These are phyloP conservation scores for Steinernema scapterisci DNA, from an alignment of 2,888 invertebrate species.

Conservation along the genomic window DNA sequence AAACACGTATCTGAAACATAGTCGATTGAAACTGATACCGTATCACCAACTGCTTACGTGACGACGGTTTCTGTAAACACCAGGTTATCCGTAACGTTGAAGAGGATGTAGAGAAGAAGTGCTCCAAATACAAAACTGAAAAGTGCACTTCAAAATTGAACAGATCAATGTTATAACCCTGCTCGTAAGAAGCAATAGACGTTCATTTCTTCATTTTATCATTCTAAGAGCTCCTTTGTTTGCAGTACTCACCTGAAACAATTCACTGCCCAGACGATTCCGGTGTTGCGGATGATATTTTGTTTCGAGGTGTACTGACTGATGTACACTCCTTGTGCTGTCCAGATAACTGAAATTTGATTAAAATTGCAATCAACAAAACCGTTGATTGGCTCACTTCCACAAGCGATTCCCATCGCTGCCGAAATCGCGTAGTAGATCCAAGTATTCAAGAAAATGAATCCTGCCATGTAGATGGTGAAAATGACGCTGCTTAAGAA, in stretches of 20 bases:
- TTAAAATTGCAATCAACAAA: no score
- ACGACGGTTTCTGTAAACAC: conserved; percentile 13
- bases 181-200: no score
- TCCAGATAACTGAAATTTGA: conserved; percentile 10
- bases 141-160: background rate
- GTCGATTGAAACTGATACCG: background rate
- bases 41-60: background rate
- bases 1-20: background rate
- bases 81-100: conserved; percentile 11
- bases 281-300: conserved; percentile 9
- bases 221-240: no score
- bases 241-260: background rate
- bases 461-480: conserved; percentile 12
- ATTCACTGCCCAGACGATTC: conserved; percentile 21
- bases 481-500: conserved; percentile 22
- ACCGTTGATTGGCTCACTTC: background rate
- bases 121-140: conserved; percentile 19
- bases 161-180: no score
- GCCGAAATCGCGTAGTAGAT: conserved; percentile 1
- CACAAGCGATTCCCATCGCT: conserved; percentile 7
- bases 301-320: conserved; percentile 14
- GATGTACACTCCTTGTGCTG: conserved; percentile 23
- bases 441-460: conserved; percentile 7
- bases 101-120: background rate
- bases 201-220: no score